A percentile compares a stretch with the other conserved stretches of the same genome.
Evolutionary conservation across 2,113 vertebrate genomes (phyloP).

Genomic region (Anolis carolinensis): DNA sequence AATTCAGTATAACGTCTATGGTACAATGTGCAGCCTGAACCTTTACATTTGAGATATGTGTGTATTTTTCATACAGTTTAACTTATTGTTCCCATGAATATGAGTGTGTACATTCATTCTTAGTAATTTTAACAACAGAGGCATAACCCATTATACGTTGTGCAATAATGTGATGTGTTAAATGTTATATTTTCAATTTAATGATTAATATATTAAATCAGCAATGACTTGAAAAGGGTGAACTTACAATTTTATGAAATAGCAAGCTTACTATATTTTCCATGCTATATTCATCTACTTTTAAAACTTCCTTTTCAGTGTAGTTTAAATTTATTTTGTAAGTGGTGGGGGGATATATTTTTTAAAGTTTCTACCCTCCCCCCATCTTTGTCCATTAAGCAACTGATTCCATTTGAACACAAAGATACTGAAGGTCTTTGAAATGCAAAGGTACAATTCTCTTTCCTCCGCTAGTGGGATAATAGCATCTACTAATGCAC

Average conservation of each 20-base stretch:
- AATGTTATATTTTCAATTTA: constrained; percentile 5
- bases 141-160: background rate
- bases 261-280: constrained; percentile 34
- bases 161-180: constrained; percentile 3
- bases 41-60: background rate
- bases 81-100: background rate
- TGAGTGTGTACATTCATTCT: background rate
- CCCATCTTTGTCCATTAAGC: constrained; percentile 56
- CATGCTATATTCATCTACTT: background rate
- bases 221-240: background rate
- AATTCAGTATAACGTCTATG: background rate
- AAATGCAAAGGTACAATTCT: constrained; percentile 69
- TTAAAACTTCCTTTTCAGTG: constrained; percentile 43
- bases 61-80: background rate
- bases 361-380: constrained; percentile 26
- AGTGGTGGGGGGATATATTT: background rate
- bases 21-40: background rate
- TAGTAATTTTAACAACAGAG: background rate
- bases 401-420: constrained; percentile 56
- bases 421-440: constrained; percentile 64
- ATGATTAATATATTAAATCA: constrained; percentile 11
- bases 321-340: background rate
- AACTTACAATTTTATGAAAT: background rate
- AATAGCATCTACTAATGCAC: constrained; percentile 69
- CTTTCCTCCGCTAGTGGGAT: constrained; percentile 63